phyloP scores from a whole-genome alignment of 2,797 vertebrate species.

The Sebastes paucispinis region DNA sequence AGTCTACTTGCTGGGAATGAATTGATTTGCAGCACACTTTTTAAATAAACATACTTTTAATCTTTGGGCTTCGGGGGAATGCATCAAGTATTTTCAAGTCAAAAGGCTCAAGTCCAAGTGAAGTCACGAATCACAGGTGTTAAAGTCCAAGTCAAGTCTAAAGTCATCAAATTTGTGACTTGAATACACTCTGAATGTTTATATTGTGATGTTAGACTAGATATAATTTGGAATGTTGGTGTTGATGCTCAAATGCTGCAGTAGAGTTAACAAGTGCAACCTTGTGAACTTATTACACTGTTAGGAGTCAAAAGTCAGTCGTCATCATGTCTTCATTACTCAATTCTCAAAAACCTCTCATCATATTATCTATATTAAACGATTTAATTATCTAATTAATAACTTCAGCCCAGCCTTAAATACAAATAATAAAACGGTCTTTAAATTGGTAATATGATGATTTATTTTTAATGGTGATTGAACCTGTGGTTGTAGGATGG shows the following conservation, averaged over 20 bases:
- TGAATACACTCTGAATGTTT: not conserved
- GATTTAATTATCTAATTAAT: not conserved
- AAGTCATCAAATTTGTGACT: not conserved
- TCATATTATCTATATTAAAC: not conserved
- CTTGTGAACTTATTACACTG: not conserved
- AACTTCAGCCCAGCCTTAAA: not conserved
- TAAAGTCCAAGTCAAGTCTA: no score
- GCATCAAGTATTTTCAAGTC: no score
- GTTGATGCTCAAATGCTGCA: not conserved
- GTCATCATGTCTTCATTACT: not conserved
- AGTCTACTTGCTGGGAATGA: not conserved
- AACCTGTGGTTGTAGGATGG: conserved; percentile 71
- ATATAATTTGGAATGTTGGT: not conserved
- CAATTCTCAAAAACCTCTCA: not conserved
- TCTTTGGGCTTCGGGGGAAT: accelerated
- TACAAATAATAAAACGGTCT: not conserved
- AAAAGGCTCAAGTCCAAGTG: no score
- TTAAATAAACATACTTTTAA: no score
- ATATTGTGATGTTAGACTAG: not conserved
- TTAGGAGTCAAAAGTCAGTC: no score
- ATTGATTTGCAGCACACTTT: not conserved
- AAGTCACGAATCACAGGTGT: no score
- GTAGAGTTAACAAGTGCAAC: not conserved
- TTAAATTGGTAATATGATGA: not conserved
- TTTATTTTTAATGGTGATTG: not conserved